These are phyloP conservation scores for Gastrophysa polygoni DNA, from an alignment of 2,888 invertebrate genomes.

Conservation along the genomic window DNA sequence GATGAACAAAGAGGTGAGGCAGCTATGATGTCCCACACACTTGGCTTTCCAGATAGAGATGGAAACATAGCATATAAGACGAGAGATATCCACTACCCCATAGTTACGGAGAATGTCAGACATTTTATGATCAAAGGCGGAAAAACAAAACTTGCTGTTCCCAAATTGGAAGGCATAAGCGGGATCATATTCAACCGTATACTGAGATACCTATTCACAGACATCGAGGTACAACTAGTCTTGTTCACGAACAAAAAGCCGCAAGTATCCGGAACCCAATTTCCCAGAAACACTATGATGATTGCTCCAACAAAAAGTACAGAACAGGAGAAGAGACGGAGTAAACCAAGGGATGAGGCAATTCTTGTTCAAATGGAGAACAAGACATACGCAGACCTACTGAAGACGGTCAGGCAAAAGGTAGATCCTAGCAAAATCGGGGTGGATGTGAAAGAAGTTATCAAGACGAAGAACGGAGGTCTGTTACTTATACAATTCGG, in stretches of 20 bases:
- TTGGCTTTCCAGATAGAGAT: background rate
- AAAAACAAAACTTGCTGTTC: background rate
- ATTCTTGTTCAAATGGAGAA: slow-evolving; percentile 9
- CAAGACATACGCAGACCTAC: slow-evolving; percentile 14
- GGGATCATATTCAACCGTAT: slow-evolving; percentile 1
- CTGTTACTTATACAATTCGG: background rate
- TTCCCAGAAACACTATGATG: background rate
- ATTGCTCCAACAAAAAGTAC: background rate
- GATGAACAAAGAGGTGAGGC: background rate
- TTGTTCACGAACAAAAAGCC: slow-evolving; percentile 3
- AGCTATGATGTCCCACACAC: slow-evolving; percentile 2
- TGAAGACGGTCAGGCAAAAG: slow-evolving; percentile 12
- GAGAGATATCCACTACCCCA: background rate
- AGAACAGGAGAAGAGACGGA: background rate
- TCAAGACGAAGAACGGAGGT: background rate
- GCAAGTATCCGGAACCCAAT: background rate
- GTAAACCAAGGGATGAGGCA: slow-evolving; percentile 9
- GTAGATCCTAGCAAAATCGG: slow-evolving; percentile 5
- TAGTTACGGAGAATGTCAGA: background rate
- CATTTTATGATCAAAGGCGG: background rate
- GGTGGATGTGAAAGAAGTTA: no score
- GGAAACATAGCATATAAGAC: background rate
- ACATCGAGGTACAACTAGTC: background rate
- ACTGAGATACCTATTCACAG: slow-evolving; percentile 10
- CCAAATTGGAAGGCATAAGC: background rate